These are phyloP conservation scores for Pampusana beccarii DNA, from an alignment of 2,113 vertebrate genomes.

Conservation along the genomic window DNA sequence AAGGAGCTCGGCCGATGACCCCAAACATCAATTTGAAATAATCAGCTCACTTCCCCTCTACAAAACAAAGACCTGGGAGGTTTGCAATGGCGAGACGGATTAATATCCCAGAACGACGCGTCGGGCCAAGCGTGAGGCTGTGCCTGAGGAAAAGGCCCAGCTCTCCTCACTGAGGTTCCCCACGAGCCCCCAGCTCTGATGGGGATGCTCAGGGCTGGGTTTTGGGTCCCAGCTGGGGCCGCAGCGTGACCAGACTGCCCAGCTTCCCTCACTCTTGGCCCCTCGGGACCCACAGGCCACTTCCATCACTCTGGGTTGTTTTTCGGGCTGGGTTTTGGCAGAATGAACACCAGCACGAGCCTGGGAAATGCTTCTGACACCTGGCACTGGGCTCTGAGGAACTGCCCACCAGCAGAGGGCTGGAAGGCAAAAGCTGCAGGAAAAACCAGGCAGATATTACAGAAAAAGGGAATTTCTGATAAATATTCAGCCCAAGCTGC, in stretches of 20 bases:
- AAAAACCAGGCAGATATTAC: background rate
- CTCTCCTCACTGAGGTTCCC: background rate
- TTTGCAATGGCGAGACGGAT: background rate
- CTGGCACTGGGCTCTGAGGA: rapidly evolving
- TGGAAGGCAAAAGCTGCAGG: background rate
- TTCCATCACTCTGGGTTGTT: background rate
- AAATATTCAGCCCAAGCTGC: background rate
- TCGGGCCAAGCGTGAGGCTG: background rate
- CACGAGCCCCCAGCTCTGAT: background rate
- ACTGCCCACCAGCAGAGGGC: background rate
- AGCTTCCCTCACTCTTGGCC: rapidly evolving
- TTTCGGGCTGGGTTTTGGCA: background rate
- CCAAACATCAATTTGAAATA: background rate
- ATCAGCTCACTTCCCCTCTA: background rate
- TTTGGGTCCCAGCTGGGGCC: background rate
- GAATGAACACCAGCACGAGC: rapidly evolving
- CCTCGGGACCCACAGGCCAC: background rate
- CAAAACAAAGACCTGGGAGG: background rate
- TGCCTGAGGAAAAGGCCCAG: background rate
- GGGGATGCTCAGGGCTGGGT: background rate
- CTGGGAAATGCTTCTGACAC: background rate
- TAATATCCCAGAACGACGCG: background rate
- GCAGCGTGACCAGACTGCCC: background rate
- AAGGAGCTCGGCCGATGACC: background rate
- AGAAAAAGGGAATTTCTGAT: background rate